These are phyloP conservation scores for Danio choprae DNA, from an alignment of 2,797 vertebrate species.

Conservation along the genomic window DNA sequence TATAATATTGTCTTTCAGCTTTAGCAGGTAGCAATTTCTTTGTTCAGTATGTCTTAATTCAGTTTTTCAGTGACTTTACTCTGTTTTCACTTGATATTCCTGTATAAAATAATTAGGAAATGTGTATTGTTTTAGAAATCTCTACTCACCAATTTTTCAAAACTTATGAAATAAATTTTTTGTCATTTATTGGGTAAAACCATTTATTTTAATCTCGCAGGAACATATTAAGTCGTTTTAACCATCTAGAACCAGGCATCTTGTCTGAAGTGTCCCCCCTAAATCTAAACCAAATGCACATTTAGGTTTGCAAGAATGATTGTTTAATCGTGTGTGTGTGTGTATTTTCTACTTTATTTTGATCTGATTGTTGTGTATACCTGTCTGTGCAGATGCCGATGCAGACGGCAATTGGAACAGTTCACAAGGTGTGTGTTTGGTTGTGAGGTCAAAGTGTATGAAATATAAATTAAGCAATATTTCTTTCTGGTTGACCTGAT, in stretches of 20 bases:
- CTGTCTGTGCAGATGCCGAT: conserved; percentile 84
- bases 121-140: neutral
- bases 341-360: conserved; percentile 35
- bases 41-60: neutral
- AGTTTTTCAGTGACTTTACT: neutral
- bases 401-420: conserved; percentile 85
- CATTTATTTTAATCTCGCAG: neutral
- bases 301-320: neutral
- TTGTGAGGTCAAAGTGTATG: conserved; percentile 12
- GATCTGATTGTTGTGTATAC: conserved; percentile 67
- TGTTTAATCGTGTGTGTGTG: conserved; percentile 16
- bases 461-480: neutral
- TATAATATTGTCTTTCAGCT: neutral
- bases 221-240: neutral
- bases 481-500: conserved; percentile 1
- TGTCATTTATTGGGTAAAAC: neutral
- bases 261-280: neutral
- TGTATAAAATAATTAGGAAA: neutral
- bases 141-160: neutral
- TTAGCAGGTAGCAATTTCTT: neutral
- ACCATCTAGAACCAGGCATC: neutral
- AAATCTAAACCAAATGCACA: neutral
- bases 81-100: neutral
- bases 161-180: neutral
- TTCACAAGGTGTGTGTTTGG: conserved; percentile 80